These are phyloP conservation scores for Setophaga coronata DNA, from an alignment of 2,113 vertebrate species.

Conservation along the genomic window DNA sequence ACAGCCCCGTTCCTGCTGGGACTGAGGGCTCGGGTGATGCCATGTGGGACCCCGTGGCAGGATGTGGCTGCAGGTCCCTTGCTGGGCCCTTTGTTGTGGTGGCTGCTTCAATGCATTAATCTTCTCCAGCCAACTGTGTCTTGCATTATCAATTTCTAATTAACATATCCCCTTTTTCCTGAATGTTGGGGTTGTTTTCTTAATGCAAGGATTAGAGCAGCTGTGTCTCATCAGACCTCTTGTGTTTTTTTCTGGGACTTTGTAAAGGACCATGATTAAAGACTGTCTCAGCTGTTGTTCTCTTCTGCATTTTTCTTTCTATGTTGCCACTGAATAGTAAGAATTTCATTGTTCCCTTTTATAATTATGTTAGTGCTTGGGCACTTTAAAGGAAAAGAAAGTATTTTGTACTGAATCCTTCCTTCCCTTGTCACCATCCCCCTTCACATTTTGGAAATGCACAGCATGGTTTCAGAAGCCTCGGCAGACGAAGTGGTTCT, in stretches of 20 bases:
- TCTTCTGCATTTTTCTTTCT: not conserved
- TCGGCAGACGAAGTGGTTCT: not conserved
- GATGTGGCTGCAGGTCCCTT: not conserved
- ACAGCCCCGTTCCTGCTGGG: not conserved
- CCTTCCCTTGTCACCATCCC: not conserved
- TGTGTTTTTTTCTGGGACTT: constrained; percentile 45
- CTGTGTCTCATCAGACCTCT: constrained; percentile 63
- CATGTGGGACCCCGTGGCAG: not conserved
- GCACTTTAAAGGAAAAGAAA: not conserved
- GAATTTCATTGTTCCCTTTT: constrained; percentile 24
- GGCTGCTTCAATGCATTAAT: not conserved
- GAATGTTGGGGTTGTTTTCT: not conserved
- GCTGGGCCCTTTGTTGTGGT: constrained; percentile 11
- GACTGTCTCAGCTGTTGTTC: constrained; percentile 31
- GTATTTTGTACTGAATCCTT: not conserved
- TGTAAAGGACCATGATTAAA: constrained; percentile 56
- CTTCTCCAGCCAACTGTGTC: constrained; percentile 26
- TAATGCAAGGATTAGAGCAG: constrained; percentile 35
- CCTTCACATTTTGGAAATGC: not conserved
- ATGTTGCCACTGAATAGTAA: not conserved
- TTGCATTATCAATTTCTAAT: constrained; percentile 35
- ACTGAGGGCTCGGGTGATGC: not conserved
- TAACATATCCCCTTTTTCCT: not conserved
- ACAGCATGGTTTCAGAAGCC: not conserved
- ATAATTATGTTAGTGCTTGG: constrained; percentile 7